Base-by-base conservation (phyloP, 2,797 vertebrate genomes). In the Tragelaphus oryx region DNA sequence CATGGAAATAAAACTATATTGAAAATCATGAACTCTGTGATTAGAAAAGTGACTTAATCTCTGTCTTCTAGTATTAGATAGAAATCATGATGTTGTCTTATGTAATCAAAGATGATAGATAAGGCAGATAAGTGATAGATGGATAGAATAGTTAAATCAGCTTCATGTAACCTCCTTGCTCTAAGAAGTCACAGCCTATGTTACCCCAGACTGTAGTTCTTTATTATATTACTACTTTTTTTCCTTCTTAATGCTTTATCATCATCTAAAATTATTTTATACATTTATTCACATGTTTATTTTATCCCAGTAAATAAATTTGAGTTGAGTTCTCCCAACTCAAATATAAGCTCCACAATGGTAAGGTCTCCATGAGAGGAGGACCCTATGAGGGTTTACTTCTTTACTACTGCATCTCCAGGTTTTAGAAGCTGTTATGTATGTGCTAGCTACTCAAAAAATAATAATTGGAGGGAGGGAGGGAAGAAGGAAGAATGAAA, bases 1-100 rank as follows among this genome's bases (percentile, higher is more conserved):
- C 81, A 80, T 7, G 28, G 1, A 65, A 71, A 57, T 17, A 46
- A 93, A 85, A 37, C 46, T 81, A 20, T 4, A 76, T 75, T 92
- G 65, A 78, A 94, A 78, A 85, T 87, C 54, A 81, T 44, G 48
- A 89, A 91, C 12, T 88, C 68, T 83, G 6, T 89, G 75, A 92
- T 37, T 33, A 78, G 24, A 52, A 26, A 89, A 91, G 33, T 46
- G n/a, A 84, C 8, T 86, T 95, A 60, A 57, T 82, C n/a, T 59
- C 91, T 86, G 18, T 50, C 65, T 85, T 91, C 86, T 89, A n/a
- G 62, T 46, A 65, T 0, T 87, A 20, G 54, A 81, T 14, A 76
- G 41, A 30, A 62, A 2, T 68, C 9, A 75, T 52, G n/a, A 33
- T 57, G 3, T 30, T 91, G 12, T 60, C 18, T 79, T 50, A 75